phyloP scores from a whole-genome alignment of 2,797 vertebrate species.

The Eulemur coronatus region DNA sequence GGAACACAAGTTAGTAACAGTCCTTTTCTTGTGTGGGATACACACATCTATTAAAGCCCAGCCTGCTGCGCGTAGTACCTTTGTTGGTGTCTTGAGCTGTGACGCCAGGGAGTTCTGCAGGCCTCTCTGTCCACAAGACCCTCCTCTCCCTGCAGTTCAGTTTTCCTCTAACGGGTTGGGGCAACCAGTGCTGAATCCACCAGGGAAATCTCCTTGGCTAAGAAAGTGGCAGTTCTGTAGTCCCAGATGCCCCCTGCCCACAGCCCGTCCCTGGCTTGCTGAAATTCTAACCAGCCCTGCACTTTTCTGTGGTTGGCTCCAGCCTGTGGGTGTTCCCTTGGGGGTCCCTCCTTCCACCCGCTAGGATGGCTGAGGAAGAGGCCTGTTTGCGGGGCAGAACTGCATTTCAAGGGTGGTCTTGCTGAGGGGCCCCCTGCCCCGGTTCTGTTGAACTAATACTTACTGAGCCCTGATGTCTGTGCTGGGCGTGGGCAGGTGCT shows the following conservation, averaged over 20 bases:
- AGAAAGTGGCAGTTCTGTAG: background rate
- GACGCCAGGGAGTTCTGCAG: background rate
- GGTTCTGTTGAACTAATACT: background rate
- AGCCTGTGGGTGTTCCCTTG: background rate
- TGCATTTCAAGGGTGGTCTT: background rate
- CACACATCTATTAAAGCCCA: background rate
- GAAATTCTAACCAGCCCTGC: background rate
- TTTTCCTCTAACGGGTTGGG: background rate
- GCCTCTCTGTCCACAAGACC: too few species aligned
- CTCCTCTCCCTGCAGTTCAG: background rate
- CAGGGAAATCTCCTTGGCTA: background rate
- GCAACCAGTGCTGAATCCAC: background rate
- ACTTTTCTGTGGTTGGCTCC: background rate
- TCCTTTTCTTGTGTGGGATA: background rate
- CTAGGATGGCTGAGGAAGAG: background rate
- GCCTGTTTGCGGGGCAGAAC: background rate
- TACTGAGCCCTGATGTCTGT: background rate
- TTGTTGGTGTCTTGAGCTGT: background rate
- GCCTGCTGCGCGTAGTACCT: background rate
- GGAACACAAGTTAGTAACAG: background rate
- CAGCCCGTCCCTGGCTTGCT: too few species aligned
- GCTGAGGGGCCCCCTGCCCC: fast-evolving
- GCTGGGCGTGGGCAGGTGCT: fast-evolving
- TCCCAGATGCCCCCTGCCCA: background rate
- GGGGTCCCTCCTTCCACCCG: too few species aligned